Evolutionary conservation across 2,113 vertebrate genomes (phyloP).

Genomic region (Lophochroa leadbeateri): DNA sequence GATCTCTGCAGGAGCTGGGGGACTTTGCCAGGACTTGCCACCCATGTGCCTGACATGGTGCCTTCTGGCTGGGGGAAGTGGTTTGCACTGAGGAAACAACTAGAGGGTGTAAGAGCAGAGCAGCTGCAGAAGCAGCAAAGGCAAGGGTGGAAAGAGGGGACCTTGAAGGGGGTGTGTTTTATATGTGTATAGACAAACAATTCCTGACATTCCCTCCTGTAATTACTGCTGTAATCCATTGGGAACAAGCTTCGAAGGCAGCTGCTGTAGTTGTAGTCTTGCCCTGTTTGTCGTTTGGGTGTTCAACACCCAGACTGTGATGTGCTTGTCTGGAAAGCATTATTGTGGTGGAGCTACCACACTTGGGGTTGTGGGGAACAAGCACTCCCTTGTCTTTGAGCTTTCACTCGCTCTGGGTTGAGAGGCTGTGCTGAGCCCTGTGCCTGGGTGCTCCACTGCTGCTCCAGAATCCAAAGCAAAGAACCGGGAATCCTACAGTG

Average conservation of each 20-base stretch:
- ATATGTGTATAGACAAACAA: accelerated
- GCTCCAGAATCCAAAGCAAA: neutral
- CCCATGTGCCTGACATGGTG: accelerated
- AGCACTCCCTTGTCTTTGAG: neutral
- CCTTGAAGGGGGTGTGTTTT: neutral
- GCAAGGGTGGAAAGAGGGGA: neutral
- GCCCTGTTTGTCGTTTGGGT: neutral
- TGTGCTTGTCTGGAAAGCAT: neutral
- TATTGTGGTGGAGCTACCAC: neutral
- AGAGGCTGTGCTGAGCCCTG: neutral
- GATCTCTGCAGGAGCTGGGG: neutral
- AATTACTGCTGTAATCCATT: neutral
- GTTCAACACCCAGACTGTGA: neutral
- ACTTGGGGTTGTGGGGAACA: neutral
- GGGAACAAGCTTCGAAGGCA: neutral
- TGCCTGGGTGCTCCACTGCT: neutral
- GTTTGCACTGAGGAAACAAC: neutral
- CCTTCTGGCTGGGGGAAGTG: neutral
- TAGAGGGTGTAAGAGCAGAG: neutral
- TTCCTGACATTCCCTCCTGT: neutral
- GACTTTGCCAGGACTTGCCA: neutral
- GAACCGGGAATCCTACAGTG: neutral
- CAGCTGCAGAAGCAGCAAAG: neutral
- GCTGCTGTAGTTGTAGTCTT: neutral
- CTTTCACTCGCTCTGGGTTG: neutral